phyloP scores from a whole-genome alignment of 2,113 vertebrate species.

The Dipodomys ordii region DNA sequence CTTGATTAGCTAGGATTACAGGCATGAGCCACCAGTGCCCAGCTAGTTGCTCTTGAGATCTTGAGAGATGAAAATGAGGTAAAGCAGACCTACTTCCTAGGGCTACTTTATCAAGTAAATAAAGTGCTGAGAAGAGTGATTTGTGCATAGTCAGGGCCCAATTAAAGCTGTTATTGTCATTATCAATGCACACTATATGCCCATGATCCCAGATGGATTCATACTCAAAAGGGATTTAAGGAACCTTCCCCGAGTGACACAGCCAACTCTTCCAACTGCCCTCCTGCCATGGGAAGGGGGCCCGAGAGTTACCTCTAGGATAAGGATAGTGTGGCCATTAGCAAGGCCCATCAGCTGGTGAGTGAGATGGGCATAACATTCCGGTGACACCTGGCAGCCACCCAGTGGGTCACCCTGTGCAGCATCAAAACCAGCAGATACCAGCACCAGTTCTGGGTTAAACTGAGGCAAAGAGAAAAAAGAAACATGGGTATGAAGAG shows the following conservation, averaged over 20 bases:
- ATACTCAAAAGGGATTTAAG: constrained; percentile 25
- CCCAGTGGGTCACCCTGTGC: constrained; percentile 93
- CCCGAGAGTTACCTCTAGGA: constrained; percentile 89
- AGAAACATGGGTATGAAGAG: neutral
- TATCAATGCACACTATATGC: neutral
- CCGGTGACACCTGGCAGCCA: constrained; percentile 91
- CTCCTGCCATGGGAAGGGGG: neutral
- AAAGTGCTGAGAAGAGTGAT: neutral
- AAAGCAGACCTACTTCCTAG: neutral
- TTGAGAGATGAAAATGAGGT: constrained; percentile 7
- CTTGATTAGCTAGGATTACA: neutral
- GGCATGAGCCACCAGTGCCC: neutral
- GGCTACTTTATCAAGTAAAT: constrained; percentile 48
- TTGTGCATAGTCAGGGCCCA: neutral
- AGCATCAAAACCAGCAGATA: constrained; percentile 95
- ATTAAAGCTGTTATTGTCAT: neutral
- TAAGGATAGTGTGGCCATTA: constrained; percentile 88
- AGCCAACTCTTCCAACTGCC: neutral
- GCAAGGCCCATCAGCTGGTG: constrained; percentile 92
- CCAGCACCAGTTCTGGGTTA: constrained; percentile 92
- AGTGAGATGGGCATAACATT: constrained; percentile 94
- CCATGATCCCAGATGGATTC: neutral
- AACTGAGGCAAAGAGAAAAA: constrained; percentile 86
- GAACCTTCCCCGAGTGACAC: neutral
- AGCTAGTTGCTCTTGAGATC: constrained; percentile 12